Conservation (phyloP, 2,113 vertebrate genomes). For the Paedocypris sp. region DNA sequence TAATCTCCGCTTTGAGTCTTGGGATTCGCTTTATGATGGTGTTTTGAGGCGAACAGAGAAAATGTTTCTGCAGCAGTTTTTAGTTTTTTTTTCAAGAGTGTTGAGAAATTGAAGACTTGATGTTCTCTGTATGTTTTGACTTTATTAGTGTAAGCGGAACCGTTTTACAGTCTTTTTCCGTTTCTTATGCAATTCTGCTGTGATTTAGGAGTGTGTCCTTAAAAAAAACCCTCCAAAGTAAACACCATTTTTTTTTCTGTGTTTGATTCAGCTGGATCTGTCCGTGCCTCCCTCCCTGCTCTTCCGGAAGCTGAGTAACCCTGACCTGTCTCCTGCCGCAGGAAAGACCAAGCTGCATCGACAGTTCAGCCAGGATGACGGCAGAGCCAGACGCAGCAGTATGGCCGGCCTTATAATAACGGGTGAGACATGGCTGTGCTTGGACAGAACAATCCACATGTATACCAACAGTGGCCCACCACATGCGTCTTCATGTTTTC, state of each 20-base stretch:
- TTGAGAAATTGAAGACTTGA: neutral
- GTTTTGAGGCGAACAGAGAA: too few species aligned
- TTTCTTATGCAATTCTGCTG: too few species aligned
- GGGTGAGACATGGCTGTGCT: conserved; percentile 52
- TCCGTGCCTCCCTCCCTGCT: conserved; percentile 68
- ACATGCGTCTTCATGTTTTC: too few species aligned
- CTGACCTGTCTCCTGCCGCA: conserved; percentile 78
- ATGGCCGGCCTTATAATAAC: conserved; percentile 74
- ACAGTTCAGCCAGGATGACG: conserved; percentile 88
- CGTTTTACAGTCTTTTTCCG: neutral
- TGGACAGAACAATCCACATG: too few species aligned
- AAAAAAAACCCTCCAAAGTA: neutral
- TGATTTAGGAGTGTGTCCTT: neutral
- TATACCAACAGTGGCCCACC: too few species aligned
- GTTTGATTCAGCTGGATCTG: conserved; percentile 62
- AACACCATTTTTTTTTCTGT: neutral
- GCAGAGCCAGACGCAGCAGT: conserved; percentile 75
- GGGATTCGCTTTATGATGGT: too few species aligned
- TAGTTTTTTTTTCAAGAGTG: too few species aligned
- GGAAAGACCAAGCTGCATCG: conserved; percentile 85
- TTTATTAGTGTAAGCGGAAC: neutral
- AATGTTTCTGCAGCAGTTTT: too few species aligned
- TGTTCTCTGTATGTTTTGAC: neutral
- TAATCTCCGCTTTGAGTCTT: too few species aligned
- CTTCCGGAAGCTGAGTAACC: conserved; percentile 91